Evolutionary conservation across 2,888 invertebrate genomes (phyloP), one percentile per base, ranked within the genome.

Genomic region (Amphipoea lucens): DNA sequence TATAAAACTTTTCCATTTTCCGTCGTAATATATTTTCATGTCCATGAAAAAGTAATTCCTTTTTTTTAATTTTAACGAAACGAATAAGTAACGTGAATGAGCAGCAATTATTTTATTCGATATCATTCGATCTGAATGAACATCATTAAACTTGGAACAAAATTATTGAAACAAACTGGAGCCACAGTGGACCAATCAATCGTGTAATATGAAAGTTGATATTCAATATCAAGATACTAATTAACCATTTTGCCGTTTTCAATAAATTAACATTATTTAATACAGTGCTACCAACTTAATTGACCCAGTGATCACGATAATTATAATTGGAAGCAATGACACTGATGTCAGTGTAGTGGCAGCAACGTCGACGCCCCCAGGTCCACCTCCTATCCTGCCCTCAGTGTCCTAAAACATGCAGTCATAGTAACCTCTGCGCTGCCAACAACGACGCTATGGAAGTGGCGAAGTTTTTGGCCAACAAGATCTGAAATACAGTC

Each of bases 81-180:
- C 48, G 66, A 72, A 71, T 57, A 51, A 76, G 78, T 65, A 85
- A 75, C 9, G 40, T 70, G 77, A 82, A 80, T 79, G 74, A 83
- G 68, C 75, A 81, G 48, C 81, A 88, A 88, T 85, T 81, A 81
- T 81, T 87, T 81, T 68, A 83, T 85, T 81, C 80, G 81, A 79
- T 86, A 84, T 84, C 82, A 84, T 89, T 86, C 82, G 63, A 78
- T 86, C 68, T 71, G 48, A 82, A 76, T 81, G 83, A 85, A 81
- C 77, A 86, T 85, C 79, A 90, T 90, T 90, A 88, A 87, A 86
- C 84, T 86, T 78, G 86, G 68, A 78, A 78, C 78, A 63, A 76
- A 88, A 88, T 88, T 88, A 88, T 82, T 88, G 86, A 76, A 84
- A 86, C 81, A 81, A 89, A 88, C 84, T 89, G 82, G 51, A 70